Base-by-base conservation (phyloP, 2,113 vertebrate genomes). In the Lepisosteus osseus region DNA sequence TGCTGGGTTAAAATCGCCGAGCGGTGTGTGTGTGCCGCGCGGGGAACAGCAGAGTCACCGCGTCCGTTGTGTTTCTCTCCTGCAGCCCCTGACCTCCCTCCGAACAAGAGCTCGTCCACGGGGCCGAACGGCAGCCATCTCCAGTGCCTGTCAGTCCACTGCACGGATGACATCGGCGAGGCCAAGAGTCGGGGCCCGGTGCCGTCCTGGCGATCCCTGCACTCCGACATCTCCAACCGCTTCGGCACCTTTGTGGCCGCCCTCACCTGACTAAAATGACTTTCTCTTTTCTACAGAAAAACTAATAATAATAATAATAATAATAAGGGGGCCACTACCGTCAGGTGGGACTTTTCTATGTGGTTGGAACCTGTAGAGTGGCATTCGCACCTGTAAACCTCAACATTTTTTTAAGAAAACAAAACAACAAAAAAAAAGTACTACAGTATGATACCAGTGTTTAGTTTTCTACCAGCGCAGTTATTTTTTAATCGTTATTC, bases 141-240 rank as follows among this genome's bases (percentile, higher is more conserved):
- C 91, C 97, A 96, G 92, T 97, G 97, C 89, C 95, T 99, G 84
- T 97, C 96, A 2, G 97, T 99, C 77, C 97, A 99, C 93, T 99
- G 96, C 92, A 98, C 96, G 51, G 97, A 99, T 42, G 96, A 96
- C 80, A 90, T 98, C 88, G 93, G 94, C 14, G 97, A 98, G 68
- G 86, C 92, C 75, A 98, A 98, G 87, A 94, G 94, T 84, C 92
- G 95, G 77, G 93, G 92, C 73, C 92, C 97, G 0, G 96, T 98
- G 84, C 95, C 96, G 54, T 94, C 95, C 63, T 99, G 97, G 97
- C 93, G 96, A 85, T 97, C 96, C 45, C 94, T 99, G 85, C 96
- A 98, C 90, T 97, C 97, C 1, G 97, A 99, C 84, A 99, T 99
- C 91, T 97, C 96, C 86, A 99, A 98, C 92, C 92, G 96, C 80